Percentiles rank a stretch among this genome's conserved stretches.
These are phyloP conservation scores for Caenorhabditis doughertyi DNA, from an alignment of 2,888 invertebrate genomes.

Conservation along the genomic window DNA sequence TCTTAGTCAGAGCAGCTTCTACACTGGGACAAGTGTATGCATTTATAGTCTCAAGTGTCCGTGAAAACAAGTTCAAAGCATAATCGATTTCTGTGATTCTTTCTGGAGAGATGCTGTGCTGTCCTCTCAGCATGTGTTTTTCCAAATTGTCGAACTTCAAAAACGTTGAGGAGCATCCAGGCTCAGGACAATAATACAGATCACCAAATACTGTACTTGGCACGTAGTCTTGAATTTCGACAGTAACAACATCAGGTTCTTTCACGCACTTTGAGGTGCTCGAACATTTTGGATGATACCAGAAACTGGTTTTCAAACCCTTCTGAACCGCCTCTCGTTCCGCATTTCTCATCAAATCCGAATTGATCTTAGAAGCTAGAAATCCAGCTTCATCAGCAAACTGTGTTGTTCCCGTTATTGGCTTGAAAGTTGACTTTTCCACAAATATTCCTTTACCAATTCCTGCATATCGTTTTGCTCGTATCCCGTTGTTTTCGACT, in stretches of 20 bases:
- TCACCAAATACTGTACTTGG: no score
- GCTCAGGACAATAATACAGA: not conserved
- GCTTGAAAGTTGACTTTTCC: not conserved
- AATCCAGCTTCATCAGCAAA: not conserved
- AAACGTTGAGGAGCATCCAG: not conserved
- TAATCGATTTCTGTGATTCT: not conserved
- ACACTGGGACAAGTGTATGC: not conserved
- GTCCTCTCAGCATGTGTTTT: not conserved
- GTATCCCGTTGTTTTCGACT: constrained; percentile 5
- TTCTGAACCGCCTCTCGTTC: not conserved
- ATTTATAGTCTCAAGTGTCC: not conserved
- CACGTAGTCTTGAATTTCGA: not conserved
- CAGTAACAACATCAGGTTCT: no score
- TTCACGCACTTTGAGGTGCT: not conserved
- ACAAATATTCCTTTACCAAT: constrained; percentile 5
- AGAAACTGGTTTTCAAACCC: not conserved
- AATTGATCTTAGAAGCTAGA: not conserved
- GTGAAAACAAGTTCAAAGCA: not conserved
- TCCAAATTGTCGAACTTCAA: not conserved
- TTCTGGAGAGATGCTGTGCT: not conserved
- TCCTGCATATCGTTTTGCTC: not conserved
- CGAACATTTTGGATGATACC: not conserved
- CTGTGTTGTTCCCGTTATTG: not conserved
- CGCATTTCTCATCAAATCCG: no score
- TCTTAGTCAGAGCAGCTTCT: not conserved